A percentile compares a stretch with the other conserved stretches of the same genome.
Conservation (phyloP, 2,113 vertebrate genomes). For the Mormoops blainvillei region DNA sequence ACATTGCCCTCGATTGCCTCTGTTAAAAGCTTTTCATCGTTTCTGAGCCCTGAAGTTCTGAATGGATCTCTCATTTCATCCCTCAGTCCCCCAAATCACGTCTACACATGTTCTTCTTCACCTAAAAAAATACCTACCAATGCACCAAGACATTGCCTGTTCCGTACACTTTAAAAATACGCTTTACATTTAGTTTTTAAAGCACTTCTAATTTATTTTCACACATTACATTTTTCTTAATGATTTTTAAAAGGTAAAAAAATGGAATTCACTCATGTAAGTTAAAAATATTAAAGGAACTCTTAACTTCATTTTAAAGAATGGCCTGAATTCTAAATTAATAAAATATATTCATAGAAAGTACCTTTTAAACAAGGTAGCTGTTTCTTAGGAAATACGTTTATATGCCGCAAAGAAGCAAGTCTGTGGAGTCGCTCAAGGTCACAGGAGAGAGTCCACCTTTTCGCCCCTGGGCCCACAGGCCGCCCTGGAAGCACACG, state of each 20-base stretch:
- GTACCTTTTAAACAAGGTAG: neutral
- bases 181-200: neutral
- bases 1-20: neutral
- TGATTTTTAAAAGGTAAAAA: neutral
- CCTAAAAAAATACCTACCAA: neutral
- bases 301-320: neutral
- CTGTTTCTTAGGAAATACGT: neutral
- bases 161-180: neutral
- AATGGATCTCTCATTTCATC: neutral
- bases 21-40: neutral
- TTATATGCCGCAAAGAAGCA: neutral
- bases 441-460: neutral
- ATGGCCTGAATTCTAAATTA: neutral
- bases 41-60: neutral
- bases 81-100: neutral
- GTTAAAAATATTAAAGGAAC: neutral
- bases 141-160: neutral
- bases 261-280: neutral
- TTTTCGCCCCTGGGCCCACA: neutral
- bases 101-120: neutral
- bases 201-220: neutral
- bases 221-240: neutral
- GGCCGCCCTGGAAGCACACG: neutral
- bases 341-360: neutral
- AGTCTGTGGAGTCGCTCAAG: neutral